These are phyloP conservation scores for Nettapus auritus DNA, from an alignment of 2,113 vertebrate species.

Conservation along the genomic window DNA sequence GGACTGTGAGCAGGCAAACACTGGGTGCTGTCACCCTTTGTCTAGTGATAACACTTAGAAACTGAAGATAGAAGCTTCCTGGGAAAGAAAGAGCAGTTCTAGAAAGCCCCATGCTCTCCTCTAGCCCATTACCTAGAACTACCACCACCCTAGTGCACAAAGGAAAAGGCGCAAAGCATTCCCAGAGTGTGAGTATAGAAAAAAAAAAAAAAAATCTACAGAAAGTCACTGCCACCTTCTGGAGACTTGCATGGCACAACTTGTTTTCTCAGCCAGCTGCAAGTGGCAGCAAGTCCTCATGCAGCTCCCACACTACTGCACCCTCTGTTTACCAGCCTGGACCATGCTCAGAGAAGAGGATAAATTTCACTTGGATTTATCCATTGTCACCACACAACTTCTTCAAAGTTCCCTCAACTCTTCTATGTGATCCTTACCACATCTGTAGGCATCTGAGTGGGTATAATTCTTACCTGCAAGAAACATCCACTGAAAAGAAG, in stretches of 20 bases:
- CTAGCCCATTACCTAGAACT: not conserved
- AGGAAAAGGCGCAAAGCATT: not conserved
- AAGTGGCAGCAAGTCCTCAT: not conserved
- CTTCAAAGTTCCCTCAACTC: not conserved
- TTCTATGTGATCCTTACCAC: not conserved
- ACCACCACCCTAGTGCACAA: not conserved
- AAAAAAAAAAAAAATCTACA: too few relatives aligned
- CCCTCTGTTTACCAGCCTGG: not conserved
- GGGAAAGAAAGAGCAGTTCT: not conserved
- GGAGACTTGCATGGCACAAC: not conserved
- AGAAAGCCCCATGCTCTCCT: not conserved
- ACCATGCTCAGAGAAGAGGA: not conserved
- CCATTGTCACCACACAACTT: not conserved
- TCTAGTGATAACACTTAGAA: not conserved
- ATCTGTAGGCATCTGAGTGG: not conserved
- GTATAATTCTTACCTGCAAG: not conserved
- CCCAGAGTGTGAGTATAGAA: not conserved
- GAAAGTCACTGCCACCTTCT: not conserved
- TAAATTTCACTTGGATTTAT: not conserved
- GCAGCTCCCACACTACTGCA: not conserved
- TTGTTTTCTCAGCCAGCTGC: not conserved
- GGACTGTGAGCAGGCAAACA: rapidly evolving
- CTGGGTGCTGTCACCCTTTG: not conserved
- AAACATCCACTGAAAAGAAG: not conserved
- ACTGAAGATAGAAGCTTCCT: not conserved